Conservation (phyloP, 2,888 invertebrate genomes). For the Microdon myrmicae region DNA sequence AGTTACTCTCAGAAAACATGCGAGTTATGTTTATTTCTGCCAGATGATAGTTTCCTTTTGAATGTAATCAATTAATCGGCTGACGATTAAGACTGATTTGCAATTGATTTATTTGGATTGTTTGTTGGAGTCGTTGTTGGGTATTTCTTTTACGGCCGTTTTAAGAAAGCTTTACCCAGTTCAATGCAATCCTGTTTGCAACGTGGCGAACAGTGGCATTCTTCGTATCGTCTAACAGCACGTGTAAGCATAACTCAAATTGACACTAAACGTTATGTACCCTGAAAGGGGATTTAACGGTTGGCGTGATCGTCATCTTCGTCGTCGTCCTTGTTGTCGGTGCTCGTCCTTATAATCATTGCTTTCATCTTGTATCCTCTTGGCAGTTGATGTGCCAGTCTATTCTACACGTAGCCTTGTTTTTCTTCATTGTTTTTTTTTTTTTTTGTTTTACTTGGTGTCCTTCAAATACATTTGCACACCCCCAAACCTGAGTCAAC, state of each 20-base stretch:
- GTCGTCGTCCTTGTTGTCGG: slow-evolving; percentile 7
- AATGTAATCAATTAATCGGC: too few relatives aligned
- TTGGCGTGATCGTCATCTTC: slow-evolving; percentile 17
- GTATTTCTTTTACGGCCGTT: too few relatives aligned
- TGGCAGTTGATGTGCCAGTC: slow-evolving; percentile 19
- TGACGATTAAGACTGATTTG: too few relatives aligned
- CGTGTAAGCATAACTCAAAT: slow-evolving; percentile 42
- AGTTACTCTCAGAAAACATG: too few relatives aligned
- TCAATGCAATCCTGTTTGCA: too few relatives aligned
- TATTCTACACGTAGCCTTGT: too few relatives aligned
- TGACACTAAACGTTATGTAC: slow-evolving; percentile 50
- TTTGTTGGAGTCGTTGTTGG: too few relatives aligned
- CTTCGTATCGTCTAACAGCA: slow-evolving; percentile 10
- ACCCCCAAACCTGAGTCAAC: slow-evolving; percentile 8
- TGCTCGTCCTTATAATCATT: slow-evolving; percentile 22
- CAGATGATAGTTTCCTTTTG: too few relatives aligned
- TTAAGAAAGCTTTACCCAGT: too few relatives aligned
- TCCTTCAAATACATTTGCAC: slow-evolving; percentile 6
- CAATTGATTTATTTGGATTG: too few relatives aligned
- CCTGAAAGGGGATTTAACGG: slow-evolving; percentile 48
- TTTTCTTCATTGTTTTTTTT: slow-evolving; percentile 1
- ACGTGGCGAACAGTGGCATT: slow-evolving; percentile 29
- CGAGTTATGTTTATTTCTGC: too few relatives aligned
- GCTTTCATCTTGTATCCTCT: slow-evolving; percentile 45
- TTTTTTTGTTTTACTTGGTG: slow-evolving; percentile 14